Base-by-base conservation (phyloP, 1,140 invertebrate genomes). In the Riptortus pedestris region DNA sequence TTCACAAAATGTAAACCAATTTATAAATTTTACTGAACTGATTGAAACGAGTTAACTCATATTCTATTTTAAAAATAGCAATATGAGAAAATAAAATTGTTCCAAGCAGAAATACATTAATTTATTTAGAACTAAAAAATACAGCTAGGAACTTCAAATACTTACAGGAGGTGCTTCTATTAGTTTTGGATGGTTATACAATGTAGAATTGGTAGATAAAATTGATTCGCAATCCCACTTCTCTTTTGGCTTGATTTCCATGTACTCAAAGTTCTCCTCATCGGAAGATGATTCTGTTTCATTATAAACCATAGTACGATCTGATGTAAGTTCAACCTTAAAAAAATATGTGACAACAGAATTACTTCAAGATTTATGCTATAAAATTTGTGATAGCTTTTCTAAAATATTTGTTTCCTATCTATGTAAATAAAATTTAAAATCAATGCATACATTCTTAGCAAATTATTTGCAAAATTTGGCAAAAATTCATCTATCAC, bases 211-310 rank as follows among this genome's bases (percentile, higher is more conserved):
- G 2, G 89, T 92, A 22, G 86, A 89, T 7, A 95, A 74, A 71
- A 97, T 90, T 64, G 88, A 91, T 77, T 96, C 87, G 75, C 93
- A 96, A 77, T 98, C 94, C 90, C 90, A 96, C 74, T 85, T 85
- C 73, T 87, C 84, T 69, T 83, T 78, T 18, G 82, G 76, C 45
- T 81, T 76, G 7, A 86, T 79, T 66, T 82, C 78, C 62, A 85
- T 69, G 14, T 79, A 76, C 29, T 81, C 78, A 18, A 84, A 69
- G 62, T 86, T 78, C 60, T 80, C 79, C 55, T 76, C 76, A 20
- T 27, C 47, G 7, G 29, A 33, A 28, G 55, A 60, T 28, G 57
- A 31, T 31, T 69, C 65, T n/a, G 27, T 29, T 29, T 65, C 65
- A 22, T 67, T 63, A 2, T 27, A 55, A 14, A 60, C 3, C 16